Conservation (phyloP, 2,113 vertebrate genomes). For the Phalacrocorax pelagicus region DNA sequence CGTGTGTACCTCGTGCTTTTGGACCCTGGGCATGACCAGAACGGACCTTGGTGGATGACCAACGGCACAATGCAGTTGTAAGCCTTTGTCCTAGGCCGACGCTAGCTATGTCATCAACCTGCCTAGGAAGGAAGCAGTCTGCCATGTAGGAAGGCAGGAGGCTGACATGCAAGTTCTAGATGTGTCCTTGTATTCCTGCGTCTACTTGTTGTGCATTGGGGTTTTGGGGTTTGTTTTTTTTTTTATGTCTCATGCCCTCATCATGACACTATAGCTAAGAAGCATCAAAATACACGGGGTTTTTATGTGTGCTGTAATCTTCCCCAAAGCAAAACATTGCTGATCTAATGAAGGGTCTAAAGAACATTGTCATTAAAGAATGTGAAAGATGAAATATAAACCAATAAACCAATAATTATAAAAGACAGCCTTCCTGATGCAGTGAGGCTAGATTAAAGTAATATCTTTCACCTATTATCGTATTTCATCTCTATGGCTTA, state of each 20-base stretch:
- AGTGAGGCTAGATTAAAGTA: neutral
- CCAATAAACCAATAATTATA: neutral
- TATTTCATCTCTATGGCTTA: neutral
- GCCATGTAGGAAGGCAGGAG: neutral
- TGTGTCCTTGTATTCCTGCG: neutral
- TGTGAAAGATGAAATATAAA: neutral
- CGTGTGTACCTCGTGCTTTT: neutral
- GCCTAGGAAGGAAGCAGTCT: neutral
- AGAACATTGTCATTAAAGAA: neutral
- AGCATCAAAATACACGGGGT: neutral
- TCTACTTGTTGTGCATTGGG: neutral
- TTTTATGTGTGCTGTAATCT: neutral
- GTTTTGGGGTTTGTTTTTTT: neutral
- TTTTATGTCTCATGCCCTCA: neutral
- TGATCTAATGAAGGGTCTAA: neutral
- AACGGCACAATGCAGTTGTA: too few relatives aligned
- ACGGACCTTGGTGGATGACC: too few relatives aligned
- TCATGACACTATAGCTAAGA: neutral
- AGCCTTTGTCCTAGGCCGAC: neutral
- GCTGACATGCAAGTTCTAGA: rapidly evolving
- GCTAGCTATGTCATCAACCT: neutral
- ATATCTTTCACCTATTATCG: too few relatives aligned
- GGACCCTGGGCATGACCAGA: neutral
- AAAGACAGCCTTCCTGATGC: neutral
- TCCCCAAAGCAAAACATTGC: neutral